Evolutionary conservation across 2,113 vertebrate genomes (phyloP), one percentile per base, ranked within the genome.

Genomic region (Phylloscopus trochilus): DNA sequence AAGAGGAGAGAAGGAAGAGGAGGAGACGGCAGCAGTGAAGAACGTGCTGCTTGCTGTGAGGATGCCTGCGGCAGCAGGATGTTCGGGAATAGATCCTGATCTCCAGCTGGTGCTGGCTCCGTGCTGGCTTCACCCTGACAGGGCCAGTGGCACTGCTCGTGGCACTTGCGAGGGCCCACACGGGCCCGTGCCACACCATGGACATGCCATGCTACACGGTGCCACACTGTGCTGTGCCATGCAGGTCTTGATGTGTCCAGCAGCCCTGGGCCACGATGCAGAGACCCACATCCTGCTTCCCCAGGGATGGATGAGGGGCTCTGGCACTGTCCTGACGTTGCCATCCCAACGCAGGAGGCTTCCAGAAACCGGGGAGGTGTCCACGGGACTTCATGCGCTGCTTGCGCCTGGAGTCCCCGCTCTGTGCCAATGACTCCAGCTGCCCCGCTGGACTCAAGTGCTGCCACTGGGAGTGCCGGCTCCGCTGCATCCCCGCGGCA

Each of bases 401-500:
- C 73, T 56, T 91, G 69, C 73, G 9, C 44, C 81, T 47, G 56
- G 43, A 91, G 15, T 8, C 81, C 37, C 81, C 94, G 0, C 89
- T 94, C 64, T 95, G 95, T 11, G 8, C 77, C 80, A 79, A 72
- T 0, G 87, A 96, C 80, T 82, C 89, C 58, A 33, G 17, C 52
- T 97, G 96, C 47, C 91, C 64, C 0, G 26, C 69, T 3, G 9
- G 30, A 53, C 81, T 95, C 24, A 97, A 95, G 87, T 95, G 96
- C 89, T 97, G 96, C 53, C 14, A 6, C 44, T 28, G 6, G 44
- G 73, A 84, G 19, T 95, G 96, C 66, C 77, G 4, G 58, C 46
- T 89, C 12, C 81, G 60, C 83, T 97, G 95, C 77, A 72, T 67
- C 12, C 35, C 62, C 5, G 89, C 87, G 0, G 95, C 94, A n/a